Conservation (phyloP, 2,888 invertebrate species). For the Xylota segnis region DNA sequence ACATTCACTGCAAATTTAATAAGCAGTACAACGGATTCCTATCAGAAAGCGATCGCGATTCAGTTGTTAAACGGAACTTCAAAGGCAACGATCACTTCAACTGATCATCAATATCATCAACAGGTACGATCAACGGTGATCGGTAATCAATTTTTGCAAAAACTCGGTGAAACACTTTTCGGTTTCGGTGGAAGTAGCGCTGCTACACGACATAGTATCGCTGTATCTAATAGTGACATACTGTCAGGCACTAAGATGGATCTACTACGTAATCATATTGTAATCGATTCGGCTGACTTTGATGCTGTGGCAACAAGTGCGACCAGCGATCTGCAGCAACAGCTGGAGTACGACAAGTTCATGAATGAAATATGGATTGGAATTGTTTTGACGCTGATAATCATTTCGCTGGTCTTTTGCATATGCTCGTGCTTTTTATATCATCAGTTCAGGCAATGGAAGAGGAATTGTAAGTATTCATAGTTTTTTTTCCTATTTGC, state of each 20-base stretch:
- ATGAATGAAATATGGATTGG: constrained; percentile 88
- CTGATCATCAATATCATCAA: constrained; percentile 36
- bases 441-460: constrained; percentile 88
- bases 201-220: constrained; percentile 15
- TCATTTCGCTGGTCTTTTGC: constrained; percentile 87
- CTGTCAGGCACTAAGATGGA: constrained; percentile 77
- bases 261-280: constrained; percentile 80
- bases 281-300: constrained; percentile 80
- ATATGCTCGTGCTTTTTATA: constrained; percentile 88
- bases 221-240: constrained; percentile 47
- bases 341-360: constrained; percentile 86
- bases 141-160: constrained; percentile 80
- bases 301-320: constrained; percentile 78
- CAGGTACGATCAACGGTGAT: constrained; percentile 46
- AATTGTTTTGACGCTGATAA: constrained; percentile 87
- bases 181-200: constrained; percentile 77
- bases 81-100: constrained; percentile 48
- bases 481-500: neutral
- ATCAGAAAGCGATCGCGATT: neutral
- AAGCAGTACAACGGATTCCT: constrained; percentile 35
- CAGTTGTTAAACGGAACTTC: constrained; percentile 55
- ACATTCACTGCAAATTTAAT: constrained; percentile 79
- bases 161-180: constrained; percentile 81
- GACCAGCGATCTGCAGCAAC: constrained; percentile 81
- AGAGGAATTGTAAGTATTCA: constrained; percentile 86